Evolutionary conservation across 2,888 invertebrate species (phyloP).

Genomic region (Scrobipalpa costella): DNA sequence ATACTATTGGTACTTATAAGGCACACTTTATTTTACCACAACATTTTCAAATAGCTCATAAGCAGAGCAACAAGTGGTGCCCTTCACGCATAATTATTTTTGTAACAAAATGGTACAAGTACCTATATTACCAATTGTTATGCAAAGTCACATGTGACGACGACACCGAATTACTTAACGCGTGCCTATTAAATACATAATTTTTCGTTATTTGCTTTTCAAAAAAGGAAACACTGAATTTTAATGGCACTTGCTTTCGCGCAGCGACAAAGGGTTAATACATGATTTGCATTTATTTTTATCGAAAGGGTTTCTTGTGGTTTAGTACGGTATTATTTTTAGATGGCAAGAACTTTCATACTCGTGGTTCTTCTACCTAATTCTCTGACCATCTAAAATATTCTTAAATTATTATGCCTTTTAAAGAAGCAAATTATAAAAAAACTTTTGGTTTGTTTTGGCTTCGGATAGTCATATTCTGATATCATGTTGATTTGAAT

Average conservation of each 20-base stretch:
- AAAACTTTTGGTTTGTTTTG: too few species aligned
- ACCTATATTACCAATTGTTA: slow-evolving; percentile 34
- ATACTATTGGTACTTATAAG: too few species aligned
- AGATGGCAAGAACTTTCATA: too few species aligned
- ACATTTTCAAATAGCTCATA: slow-evolving; percentile 1
- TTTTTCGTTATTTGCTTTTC: neutral
- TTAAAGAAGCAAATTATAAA: too few species aligned
- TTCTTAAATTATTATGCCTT: too few species aligned
- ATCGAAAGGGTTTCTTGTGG: neutral
- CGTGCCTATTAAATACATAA: neutral
- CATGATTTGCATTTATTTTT: neutral
- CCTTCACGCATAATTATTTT: slow-evolving; percentile 43
- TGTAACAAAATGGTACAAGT: slow-evolving; percentile 26
- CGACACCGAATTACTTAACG: slow-evolving; percentile 30
- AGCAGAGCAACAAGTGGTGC: slow-evolving; percentile 27
- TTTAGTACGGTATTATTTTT: too few species aligned
- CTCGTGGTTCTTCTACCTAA: too few species aligned
- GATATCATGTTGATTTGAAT: too few species aligned
- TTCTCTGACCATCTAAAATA: too few species aligned
- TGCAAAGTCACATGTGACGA: slow-evolving; percentile 35
- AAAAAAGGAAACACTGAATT: neutral
- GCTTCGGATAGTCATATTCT: too few species aligned
- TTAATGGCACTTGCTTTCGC: neutral
- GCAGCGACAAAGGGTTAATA: neutral
- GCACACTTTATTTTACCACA: too few species aligned